Percentiles rank a stretch among this genome's conserved stretches.
Conservation (phyloP, 2,797 vertebrate genomes). For the Garrulus glandarius region DNA sequence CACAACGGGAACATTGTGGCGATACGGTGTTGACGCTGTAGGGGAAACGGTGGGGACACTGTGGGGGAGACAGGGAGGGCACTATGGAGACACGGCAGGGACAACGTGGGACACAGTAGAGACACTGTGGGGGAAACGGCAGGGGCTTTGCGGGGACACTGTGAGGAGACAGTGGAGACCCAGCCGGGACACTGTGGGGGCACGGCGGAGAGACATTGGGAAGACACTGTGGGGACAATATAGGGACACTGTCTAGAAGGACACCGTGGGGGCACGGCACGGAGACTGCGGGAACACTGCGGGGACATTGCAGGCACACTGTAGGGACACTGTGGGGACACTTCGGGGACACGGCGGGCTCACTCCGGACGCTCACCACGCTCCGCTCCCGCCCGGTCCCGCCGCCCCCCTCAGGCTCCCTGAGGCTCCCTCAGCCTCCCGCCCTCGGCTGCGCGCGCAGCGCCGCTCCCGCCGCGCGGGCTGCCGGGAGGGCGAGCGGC, state of each 20-base stretch:
- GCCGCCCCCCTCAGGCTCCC: background rate
- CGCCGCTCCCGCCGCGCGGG: background rate
- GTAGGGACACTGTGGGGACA: fast-evolving
- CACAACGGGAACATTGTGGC: background rate
- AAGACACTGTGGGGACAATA: too few relatives aligned
- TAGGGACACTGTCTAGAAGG: too few relatives aligned
- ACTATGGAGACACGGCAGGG: fast-evolving
- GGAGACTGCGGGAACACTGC: background rate
- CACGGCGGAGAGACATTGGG: fast-evolving
- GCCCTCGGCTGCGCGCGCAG: slow-evolving; percentile 42
- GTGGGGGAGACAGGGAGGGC: background rate
- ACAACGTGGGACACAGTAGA: background rate
- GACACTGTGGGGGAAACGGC: fast-evolving
- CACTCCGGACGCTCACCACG: fast-evolving
- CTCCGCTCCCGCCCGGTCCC: fast-evolving
- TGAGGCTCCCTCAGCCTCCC: background rate
- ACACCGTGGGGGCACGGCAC: background rate
- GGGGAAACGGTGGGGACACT: too few relatives aligned
- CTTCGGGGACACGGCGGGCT: fast-evolving
- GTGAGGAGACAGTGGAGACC: too few relatives aligned
- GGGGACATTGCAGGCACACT: background rate
- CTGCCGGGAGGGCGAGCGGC: slow-evolving; percentile 86
- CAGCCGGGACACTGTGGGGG: background rate
- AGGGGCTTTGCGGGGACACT: background rate
- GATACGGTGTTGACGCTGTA: background rate